Conservation (phyloP, 2,113 vertebrate genomes). For the Cynoglossus semilaevis region DNA sequence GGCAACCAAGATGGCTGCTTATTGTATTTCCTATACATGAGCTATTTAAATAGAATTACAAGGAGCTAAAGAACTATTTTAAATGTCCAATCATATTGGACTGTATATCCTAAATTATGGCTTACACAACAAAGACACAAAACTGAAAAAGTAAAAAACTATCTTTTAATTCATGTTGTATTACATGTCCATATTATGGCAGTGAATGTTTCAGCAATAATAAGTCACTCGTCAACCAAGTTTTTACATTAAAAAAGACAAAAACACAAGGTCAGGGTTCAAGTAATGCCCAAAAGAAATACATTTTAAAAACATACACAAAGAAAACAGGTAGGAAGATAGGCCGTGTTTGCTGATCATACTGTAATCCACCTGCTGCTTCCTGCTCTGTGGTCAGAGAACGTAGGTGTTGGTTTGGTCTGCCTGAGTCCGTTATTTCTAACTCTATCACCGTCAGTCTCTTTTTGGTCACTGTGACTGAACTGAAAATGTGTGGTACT, state of each 20-base stretch:
- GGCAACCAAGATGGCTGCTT: too few relatives aligned
- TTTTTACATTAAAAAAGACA: conserved; percentile 72
- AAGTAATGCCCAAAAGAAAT: conserved; percentile 78
- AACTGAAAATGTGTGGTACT: conserved; percentile 73
- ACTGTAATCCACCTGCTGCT: conserved; percentile 46
- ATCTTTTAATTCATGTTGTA: conserved; percentile 94
- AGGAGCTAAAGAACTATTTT: too few relatives aligned
- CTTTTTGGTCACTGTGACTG: conserved; percentile 79
- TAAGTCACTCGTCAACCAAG: conserved; percentile 83
- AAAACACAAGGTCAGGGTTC: conserved; percentile 77
- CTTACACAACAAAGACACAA: conserved; percentile 46
- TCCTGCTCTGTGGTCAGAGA: conserved; percentile 50
- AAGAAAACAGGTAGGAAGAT: conserved; percentile 31
- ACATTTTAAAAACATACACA: conserved; percentile 53
- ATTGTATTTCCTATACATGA: too few relatives aligned
- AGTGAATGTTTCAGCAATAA: conserved; percentile 87
- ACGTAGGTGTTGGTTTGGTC: conserved; percentile 50
- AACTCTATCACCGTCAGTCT: conserved; percentile 17
- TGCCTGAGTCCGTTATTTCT: conserved; percentile 21
- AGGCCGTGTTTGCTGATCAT: conserved; percentile 40
- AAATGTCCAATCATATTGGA: too few relatives aligned
- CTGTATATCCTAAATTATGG: not conserved
- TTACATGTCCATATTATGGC: conserved; percentile 91
- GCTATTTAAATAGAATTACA: too few relatives aligned
- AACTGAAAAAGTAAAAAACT: conserved; percentile 95